phyloP scores from a whole-genome alignment of 2,113 vertebrate genomes.

The Tympanuchus pallidicinctus region DNA sequence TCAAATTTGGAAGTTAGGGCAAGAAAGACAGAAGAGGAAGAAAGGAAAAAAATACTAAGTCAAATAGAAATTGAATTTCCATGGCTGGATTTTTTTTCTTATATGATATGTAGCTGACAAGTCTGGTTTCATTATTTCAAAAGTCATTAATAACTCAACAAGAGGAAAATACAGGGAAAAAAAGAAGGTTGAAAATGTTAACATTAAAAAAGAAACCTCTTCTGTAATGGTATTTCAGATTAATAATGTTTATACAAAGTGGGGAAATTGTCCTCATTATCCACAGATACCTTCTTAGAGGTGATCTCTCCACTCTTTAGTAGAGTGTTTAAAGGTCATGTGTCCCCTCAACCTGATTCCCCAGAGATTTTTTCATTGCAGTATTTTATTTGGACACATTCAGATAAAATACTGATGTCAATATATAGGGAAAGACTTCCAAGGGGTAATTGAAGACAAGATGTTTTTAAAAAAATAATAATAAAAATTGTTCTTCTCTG shows the following conservation, averaged over 20 bases:
- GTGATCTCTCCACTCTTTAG: fast-evolving
- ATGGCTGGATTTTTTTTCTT: neutral
- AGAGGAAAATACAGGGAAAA: neutral
- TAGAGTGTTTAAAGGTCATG: neutral
- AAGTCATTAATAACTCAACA: neutral
- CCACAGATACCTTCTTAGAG: fast-evolving
- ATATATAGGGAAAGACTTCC: neutral
- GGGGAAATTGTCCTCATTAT: neutral
- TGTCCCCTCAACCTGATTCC: neutral
- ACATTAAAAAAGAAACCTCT: neutral
- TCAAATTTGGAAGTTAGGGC: fast-evolving
- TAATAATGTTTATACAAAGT: neutral
- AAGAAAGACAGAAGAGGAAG: neutral
- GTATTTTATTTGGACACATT: neutral
- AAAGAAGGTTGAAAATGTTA: neutral
- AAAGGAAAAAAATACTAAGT: fast-evolving
- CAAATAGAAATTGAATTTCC: neutral
- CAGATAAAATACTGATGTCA: neutral
- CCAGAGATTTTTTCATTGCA: neutral
- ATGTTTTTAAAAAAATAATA: constrained; percentile 35
- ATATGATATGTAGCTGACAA: neutral
- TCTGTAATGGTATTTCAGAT: fast-evolving
- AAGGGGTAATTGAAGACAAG: constrained; percentile 10
- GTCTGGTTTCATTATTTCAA: neutral
- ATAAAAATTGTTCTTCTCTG: neutral